phyloP scores from a whole-genome alignment of 2,888 invertebrate species.

The Phlogophora meticulosa region DNA sequence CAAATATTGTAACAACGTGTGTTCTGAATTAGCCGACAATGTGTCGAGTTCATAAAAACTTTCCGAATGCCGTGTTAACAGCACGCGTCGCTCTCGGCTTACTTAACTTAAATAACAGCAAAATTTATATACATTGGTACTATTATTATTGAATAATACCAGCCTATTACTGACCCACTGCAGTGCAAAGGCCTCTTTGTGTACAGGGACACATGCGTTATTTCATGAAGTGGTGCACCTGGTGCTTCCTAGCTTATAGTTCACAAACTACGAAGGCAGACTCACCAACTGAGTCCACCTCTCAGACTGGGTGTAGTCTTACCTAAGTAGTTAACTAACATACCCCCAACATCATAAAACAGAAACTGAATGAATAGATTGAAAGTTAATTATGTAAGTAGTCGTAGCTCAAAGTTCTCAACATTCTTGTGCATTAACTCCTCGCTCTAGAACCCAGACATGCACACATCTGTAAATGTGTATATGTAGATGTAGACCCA shows the following conservation, averaged over 20 bases:
- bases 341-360: not conserved
- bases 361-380: conserved; percentile 7
- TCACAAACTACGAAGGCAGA: conserved; percentile 10
- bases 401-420: conserved; percentile 19
- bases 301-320: conserved; percentile 6
- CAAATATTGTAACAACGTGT: conserved; percentile 74
- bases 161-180: too few species aligned
- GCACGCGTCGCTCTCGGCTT: conserved; percentile 27
- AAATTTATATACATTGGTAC: conserved; percentile 30
- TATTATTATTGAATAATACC: not conserved
- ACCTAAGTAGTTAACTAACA: not conserved
- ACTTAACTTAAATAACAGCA: conserved; percentile 41
- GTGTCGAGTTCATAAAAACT: conserved; percentile 69
- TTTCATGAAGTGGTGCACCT: conserved; percentile 31
- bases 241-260: not conserved
- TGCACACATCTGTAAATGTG: not conserved
- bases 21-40: conserved; percentile 64
- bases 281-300: not conserved
- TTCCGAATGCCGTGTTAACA: conserved; percentile 50
- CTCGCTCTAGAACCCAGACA: not conserved
- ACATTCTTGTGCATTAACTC: conserved; percentile 14
- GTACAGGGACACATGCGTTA: conserved; percentile 26
- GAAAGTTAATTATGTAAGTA: conserved; percentile 19
- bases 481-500: not conserved
- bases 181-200: too few species aligned